Conservation (phyloP, 2,113 vertebrate species). For the Oncorhynchus keta region DNA sequence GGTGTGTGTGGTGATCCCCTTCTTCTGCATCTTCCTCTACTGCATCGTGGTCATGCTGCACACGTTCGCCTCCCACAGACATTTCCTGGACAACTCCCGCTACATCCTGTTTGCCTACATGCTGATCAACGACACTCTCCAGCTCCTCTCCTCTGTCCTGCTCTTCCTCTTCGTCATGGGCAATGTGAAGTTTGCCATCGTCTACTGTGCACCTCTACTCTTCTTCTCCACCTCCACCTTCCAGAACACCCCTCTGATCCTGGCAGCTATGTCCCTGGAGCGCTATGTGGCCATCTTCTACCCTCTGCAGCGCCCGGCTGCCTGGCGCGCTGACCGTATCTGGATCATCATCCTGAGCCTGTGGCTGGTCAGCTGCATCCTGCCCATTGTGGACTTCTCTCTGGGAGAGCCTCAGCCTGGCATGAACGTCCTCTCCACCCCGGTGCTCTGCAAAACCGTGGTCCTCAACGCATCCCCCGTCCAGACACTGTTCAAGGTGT, state of each 20-base stretch:
- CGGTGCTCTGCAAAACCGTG: constrained; percentile 18
- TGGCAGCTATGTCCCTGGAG: constrained; percentile 75
- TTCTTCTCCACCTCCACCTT: constrained; percentile 65
- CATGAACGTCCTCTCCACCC: constrained; percentile 37
- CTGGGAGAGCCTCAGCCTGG: constrained; percentile 15
- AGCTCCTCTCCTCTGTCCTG: constrained; percentile 65
- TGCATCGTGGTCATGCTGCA: constrained; percentile 66
- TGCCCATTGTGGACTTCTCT: constrained; percentile 38
- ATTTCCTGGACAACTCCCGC: constrained; percentile 69
- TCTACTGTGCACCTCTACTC: constrained; percentile 59
- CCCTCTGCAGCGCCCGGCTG: constrained; percentile 55
- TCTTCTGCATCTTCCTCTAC: constrained; percentile 67
- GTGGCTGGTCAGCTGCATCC: constrained; percentile 57
- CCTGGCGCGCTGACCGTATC: constrained; percentile 66
- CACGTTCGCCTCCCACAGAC: constrained; percentile 67
- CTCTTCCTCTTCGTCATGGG: constrained; percentile 67
- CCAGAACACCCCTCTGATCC: constrained; percentile 67
- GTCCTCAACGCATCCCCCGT: constrained; percentile 46
- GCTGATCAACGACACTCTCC: constrained; percentile 73
- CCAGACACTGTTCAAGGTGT: constrained; percentile 56
- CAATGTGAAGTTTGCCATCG: constrained; percentile 44
- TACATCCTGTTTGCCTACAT: constrained; percentile 75
- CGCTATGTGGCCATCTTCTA: constrained; percentile 75
- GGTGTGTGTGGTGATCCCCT: constrained; percentile 65
- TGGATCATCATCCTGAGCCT: constrained; percentile 64